These are phyloP conservation scores for Miltochrista miniata DNA, from an alignment of 2,888 invertebrate species.

Conservation along the genomic window DNA sequence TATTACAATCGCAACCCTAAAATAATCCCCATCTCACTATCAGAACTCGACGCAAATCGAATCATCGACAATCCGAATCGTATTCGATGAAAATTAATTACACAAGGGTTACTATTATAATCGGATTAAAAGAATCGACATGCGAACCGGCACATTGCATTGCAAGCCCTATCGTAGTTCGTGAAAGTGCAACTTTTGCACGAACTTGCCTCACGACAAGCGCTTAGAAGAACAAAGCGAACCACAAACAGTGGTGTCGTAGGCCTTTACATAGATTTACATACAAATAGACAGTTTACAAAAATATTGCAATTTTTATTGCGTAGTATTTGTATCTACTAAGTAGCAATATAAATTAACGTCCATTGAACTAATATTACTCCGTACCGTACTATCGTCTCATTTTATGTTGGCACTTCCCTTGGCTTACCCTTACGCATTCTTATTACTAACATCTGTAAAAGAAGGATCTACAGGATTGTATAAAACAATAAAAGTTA, in stretches of 20 bases:
- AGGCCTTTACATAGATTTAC: conserved; percentile 27
- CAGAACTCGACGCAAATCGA: background rate
- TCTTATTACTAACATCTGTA: too few relatives aligned
- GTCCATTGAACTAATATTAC: too few relatives aligned
- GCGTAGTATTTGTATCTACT: too few relatives aligned
- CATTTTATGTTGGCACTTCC: too few relatives aligned
- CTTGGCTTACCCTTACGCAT: too few relatives aligned
- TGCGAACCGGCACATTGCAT: background rate
- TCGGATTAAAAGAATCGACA: conserved; percentile 4
- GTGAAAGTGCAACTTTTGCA: conserved; percentile 73
- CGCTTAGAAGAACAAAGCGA: conserved; percentile 47
- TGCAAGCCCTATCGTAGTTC: conserved; percentile 38
- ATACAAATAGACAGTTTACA: conserved; percentile 1
- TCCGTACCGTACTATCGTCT: too few relatives aligned
- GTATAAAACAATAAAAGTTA: too few relatives aligned
- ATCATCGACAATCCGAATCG: background rate
- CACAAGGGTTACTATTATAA: background rate
- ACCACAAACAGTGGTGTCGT: conserved; percentile 56
- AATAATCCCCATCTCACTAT: too few relatives aligned
- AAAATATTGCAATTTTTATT: background rate
- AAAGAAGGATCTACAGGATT: too few relatives aligned
- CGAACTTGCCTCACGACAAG: conserved; percentile 42
- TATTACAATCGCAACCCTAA: too few relatives aligned
- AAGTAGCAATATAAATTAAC: too few relatives aligned
- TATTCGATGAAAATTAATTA: too few relatives aligned